Evolutionary conservation across 2,888 invertebrate species (phyloP).

Genomic region (Parnassius glacialis): DNA sequence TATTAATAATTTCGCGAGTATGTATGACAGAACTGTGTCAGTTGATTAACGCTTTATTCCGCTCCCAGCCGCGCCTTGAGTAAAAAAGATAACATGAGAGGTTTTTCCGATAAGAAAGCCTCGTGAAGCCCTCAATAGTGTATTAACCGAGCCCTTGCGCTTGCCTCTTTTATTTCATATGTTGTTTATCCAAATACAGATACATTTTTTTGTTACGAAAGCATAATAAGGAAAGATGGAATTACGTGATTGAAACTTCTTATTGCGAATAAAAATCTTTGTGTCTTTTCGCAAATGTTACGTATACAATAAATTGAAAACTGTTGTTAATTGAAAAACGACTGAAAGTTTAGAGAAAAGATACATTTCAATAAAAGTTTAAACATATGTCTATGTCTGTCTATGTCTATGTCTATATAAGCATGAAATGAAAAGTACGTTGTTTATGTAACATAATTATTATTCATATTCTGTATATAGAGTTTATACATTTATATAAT

Average conservation of each 20-base stretch:
- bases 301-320: too few species aligned
- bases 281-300: too few species aligned
- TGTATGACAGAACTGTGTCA: constrained; percentile 26
- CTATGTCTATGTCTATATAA: too few species aligned
- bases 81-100: constrained; percentile 44
- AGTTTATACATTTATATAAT: not conserved
- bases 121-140: constrained; percentile 47
- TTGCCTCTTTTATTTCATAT: constrained; percentile 40
- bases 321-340: too few species aligned
- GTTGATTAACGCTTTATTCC: constrained; percentile 36
- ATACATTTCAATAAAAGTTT: too few species aligned
- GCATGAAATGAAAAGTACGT: too few species aligned
- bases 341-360: too few species aligned
- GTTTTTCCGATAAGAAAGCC: constrained; percentile 46
- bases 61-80: constrained; percentile 37
- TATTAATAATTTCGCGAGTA: constrained; percentile 6
- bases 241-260: constrained; percentile 17
- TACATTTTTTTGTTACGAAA: constrained; percentile 28
- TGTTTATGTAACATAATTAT: too few species aligned
- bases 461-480: too few species aligned
- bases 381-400: too few species aligned
- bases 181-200: constrained; percentile 37
- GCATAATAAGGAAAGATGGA: constrained; percentile 22
- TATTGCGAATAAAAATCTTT: not conserved
- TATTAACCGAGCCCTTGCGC: constrained; percentile 42